Base-by-base conservation (phyloP, 2,888 invertebrate genomes). In the Acleris cristana region DNA sequence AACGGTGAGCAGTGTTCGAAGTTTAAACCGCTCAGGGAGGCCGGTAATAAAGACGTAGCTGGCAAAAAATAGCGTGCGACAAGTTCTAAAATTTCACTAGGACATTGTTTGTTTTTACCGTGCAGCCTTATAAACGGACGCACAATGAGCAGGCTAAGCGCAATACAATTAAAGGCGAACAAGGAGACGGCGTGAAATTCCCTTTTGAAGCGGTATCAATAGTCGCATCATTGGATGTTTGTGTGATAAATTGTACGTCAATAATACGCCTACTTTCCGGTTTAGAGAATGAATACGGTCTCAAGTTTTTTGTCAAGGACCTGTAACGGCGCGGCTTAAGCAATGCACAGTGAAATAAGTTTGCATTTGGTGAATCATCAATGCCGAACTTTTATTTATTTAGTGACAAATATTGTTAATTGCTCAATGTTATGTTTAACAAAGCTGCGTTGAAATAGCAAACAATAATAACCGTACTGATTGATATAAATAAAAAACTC, bases 161-260 rank as follows among this genome's bases (percentile, higher is more conserved):
- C 80, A 85, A 81, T 70, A 88, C 87, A 88, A 89, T 87, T 82
- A 87, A 79, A 78, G 72, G 71, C 75, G 77, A 74, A 74, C 83
- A 84, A 79, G 83, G 84, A 78, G 73, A 77, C 78, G 79, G 84
- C 89, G 88, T 90, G 88, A 90, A 92, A 91, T 90, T 78, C 79
- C 69, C 72, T 78, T 87, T 84, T 74, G 81, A 79, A 82, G 81
- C 76, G 74, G 76, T 75, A 72, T 85, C 83, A 89, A 90, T 88
- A 85, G 85, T 83, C 70, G 79, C 82, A 90, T 92, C 87, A 91
- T 88, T 86, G 83, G 81, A 78, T 81, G 81, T 87, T 34, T 84
- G 78, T 80, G 76, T 83, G 85, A 89, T 87, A 87, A 86, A 90
- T 89, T 80, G 85, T 78, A 71, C 79, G 80, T 81, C 87, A 90